A percentile compares a stretch with the other conserved stretches of the same genome.
Conservation (phyloP, 1,140 invertebrate genomes). For the Triops longicaudatus region DNA sequence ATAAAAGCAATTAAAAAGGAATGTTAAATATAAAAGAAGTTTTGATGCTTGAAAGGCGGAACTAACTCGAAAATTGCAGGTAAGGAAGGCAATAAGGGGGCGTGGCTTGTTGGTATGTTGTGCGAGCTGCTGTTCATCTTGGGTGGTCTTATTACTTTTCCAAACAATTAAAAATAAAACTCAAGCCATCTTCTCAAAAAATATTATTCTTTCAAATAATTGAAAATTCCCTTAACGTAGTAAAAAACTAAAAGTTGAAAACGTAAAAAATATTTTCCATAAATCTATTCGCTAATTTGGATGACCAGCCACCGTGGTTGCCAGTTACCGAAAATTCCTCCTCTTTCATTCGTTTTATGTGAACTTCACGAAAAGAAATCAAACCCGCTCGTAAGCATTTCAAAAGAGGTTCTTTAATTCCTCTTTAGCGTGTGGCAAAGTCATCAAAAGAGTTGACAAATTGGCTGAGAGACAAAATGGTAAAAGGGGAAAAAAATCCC, state of each 20-base stretch:
- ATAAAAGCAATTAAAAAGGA: neutral
- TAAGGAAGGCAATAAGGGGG: neutral
- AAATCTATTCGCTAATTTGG: too few relatives aligned
- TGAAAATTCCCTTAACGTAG: too few relatives aligned
- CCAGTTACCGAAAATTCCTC: too few relatives aligned
- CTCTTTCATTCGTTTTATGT: too few relatives aligned
- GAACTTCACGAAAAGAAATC: too few relatives aligned
- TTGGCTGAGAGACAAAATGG: neutral
- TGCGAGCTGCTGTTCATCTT: neutral
- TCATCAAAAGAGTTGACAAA: neutral
- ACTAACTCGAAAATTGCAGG: neutral
- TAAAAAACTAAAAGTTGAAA: too few relatives aligned
- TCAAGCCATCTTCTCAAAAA: too few relatives aligned
- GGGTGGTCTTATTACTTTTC: neutral
- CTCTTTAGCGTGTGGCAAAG: neutral
- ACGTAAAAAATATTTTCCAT: too few relatives aligned
- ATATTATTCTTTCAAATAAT: too few relatives aligned
- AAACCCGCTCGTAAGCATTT: neutral
- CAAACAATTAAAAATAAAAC: too few relatives aligned
- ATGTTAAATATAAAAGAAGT: neutral
- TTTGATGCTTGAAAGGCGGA: neutral
- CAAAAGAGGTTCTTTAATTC: neutral
- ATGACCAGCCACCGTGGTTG: too few relatives aligned
- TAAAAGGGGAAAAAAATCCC: too few relatives aligned
- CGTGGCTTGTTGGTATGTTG: constrained; percentile 1